Evolutionary conservation across 2,113 vertebrate genomes (phyloP).

Genomic region (Carettochelys insculpta): DNA sequence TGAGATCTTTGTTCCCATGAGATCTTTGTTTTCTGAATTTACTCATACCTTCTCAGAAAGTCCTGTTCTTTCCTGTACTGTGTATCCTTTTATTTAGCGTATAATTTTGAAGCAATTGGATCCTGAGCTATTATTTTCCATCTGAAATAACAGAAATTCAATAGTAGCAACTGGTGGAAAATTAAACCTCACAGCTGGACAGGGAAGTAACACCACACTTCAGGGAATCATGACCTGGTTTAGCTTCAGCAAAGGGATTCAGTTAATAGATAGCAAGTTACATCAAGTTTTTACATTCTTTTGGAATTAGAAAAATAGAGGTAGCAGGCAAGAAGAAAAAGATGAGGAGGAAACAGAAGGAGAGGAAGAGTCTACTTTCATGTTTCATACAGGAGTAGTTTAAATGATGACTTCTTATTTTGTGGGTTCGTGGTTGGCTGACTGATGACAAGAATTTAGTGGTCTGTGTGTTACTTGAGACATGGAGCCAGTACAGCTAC

Average conservation of each 20-base stretch:
- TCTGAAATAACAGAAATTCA: conserved; percentile 49
- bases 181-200: conserved; percentile 16
- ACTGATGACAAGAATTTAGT: neutral
- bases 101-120: conserved; percentile 35
- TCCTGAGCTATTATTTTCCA: conserved; percentile 49
- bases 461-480: neutral
- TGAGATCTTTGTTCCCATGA: conserved; percentile 2
- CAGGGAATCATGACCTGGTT: conserved; percentile 28
- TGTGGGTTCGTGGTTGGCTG: neutral
- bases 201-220: conserved; percentile 30
- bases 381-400: neutral
- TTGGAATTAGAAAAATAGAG: conserved; percentile 11
- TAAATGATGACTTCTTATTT: neutral
- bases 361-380: neutral
- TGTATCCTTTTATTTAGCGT: conserved; percentile 47
- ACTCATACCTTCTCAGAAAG: conserved; percentile 3
- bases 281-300: conserved; percentile 49
- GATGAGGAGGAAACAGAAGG: neutral
- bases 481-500: neutral
- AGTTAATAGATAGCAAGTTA: conserved; percentile 42
- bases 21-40: conserved; percentile 30
- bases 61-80: neutral
- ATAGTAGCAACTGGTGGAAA: conserved; percentile 5
- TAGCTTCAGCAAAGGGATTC: conserved; percentile 30
- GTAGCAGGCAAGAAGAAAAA: neutral